Evolutionary conservation across 2,888 invertebrate species (phyloP).

Genomic region (Taphrorychus bicolor): DNA sequence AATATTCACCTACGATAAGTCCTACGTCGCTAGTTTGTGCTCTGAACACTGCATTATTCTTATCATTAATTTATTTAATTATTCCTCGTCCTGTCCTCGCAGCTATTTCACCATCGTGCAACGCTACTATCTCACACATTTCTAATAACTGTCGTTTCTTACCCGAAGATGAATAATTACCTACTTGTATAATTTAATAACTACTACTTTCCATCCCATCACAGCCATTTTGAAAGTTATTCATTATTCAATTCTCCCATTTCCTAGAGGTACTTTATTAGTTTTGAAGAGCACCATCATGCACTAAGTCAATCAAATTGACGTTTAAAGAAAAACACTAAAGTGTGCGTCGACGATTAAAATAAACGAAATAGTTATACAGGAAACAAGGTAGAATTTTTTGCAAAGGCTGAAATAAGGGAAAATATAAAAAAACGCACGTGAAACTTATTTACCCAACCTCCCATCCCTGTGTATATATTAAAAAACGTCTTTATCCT

Average conservation of each 20-base stretch:
- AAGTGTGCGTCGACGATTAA: not conserved
- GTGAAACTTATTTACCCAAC: not conserved
- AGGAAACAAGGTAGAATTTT: too few relatives aligned
- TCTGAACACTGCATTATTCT: conserved; percentile 43
- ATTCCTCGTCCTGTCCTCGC: conserved; percentile 1
- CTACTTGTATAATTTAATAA: conserved; percentile 34
- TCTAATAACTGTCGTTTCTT: not conserved
- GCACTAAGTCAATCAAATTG: not conserved
- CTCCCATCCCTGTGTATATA: not conserved
- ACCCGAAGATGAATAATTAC: not conserved
- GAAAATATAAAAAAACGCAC: not conserved
- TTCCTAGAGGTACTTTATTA: not conserved
- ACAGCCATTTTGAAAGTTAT: conserved; percentile 39
- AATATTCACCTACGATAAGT: conserved; percentile 50
- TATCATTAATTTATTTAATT: conserved; percentile 17
- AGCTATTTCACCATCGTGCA: conserved; percentile 30
- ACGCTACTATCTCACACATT: not conserved
- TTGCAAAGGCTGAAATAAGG: not conserved
- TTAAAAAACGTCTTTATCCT: not conserved
- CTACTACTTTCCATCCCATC: conserved; percentile 34
- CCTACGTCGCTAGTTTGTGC: conserved; percentile 54
- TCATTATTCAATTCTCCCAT: conserved; percentile 17
- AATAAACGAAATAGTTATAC: too few relatives aligned
- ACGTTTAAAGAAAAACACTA: not conserved
- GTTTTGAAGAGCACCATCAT: not conserved